Conservation (phyloP, 1,140 invertebrate species). For the Halesus radiatus region DNA sequence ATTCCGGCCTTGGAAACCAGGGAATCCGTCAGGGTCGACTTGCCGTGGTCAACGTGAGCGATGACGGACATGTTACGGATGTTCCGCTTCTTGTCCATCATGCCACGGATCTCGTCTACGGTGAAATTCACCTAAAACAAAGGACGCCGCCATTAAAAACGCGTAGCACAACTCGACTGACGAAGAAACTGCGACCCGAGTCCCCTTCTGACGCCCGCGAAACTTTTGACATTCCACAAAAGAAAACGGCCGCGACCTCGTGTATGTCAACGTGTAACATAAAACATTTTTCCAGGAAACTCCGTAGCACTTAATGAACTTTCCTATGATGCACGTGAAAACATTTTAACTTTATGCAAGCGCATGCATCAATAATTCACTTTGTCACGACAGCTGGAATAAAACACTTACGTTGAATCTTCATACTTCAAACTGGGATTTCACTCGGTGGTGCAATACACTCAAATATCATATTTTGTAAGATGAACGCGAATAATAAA, state of each 20-base stretch:
- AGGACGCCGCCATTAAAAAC: constrained; percentile 27
- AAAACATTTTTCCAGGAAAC: constrained; percentile 3
- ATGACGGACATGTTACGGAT: constrained; percentile 99
- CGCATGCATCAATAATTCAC: constrained; percentile 10
- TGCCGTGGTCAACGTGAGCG: constrained; percentile 99
- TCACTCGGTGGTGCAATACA: constrained; percentile 60
- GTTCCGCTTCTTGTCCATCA: constrained; percentile 99
- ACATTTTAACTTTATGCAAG: not conserved
- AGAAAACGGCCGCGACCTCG: constrained; percentile 37
- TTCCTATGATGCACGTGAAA: not conserved
- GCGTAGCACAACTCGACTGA: not conserved
- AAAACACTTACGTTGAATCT: constrained; percentile 60
- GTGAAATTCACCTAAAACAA: constrained; percentile 97
- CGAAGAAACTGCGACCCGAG: not conserved
- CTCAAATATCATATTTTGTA: constrained; percentile 56
- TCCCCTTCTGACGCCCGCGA: not conserved
- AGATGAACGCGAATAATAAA: constrained; percentile 63
- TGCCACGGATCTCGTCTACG: constrained; percentile 98
- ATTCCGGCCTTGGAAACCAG: constrained; percentile 99
- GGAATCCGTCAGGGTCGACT: constrained; percentile 99
- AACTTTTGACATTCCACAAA: constrained; percentile 22
- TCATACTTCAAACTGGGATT: constrained; percentile 48
- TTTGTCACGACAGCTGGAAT: constrained; percentile 53
- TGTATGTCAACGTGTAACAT: constrained; percentile 40
- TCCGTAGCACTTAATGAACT: not conserved